Evolutionary conservation across 2,113 vertebrate species (phyloP).

Genomic region (Cyphomyrus discorhynchus): DNA sequence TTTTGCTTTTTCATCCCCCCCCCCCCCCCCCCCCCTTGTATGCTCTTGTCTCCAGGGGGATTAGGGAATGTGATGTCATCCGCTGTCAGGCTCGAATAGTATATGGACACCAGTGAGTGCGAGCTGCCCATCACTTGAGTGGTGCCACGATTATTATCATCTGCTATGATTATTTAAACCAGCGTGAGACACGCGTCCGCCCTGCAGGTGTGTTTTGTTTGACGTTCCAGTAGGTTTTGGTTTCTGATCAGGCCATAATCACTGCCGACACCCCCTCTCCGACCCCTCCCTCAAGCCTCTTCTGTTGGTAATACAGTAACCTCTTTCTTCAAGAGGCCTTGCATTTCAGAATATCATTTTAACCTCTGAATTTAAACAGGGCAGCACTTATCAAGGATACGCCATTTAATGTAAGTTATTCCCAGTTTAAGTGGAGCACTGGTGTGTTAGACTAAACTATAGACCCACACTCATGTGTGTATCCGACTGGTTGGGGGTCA

Average conservation of each 20-base stretch:
- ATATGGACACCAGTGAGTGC: not conserved
- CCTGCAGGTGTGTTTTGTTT: not conserved
- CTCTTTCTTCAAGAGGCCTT: not conserved
- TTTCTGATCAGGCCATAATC: not conserved
- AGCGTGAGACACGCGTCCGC: not conserved
- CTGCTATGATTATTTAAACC: not conserved
- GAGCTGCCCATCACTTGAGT: not conserved
- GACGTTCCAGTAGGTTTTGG: not conserved
- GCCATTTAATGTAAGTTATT: not conserved
- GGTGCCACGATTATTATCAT: too few species aligned
- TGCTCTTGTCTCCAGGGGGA: not conserved
- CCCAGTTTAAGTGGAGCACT: not conserved
- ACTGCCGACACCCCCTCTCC: not conserved
- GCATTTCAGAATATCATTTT: not conserved
- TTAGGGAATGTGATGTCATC: not conserved
- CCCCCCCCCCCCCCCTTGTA: not conserved
- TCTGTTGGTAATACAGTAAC: not conserved
- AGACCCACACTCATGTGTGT: not conserved
- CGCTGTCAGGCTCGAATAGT: not conserved
- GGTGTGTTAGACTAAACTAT: not conserved
- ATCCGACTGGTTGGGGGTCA: not conserved
- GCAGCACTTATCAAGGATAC: not conserved
- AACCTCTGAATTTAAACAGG: not conserved
- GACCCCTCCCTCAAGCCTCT: not conserved
- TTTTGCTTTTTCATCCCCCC: not conserved